Evolutionary conservation across 1,140 invertebrate species (phyloP).

Genomic region (Aricia agestis): DNA sequence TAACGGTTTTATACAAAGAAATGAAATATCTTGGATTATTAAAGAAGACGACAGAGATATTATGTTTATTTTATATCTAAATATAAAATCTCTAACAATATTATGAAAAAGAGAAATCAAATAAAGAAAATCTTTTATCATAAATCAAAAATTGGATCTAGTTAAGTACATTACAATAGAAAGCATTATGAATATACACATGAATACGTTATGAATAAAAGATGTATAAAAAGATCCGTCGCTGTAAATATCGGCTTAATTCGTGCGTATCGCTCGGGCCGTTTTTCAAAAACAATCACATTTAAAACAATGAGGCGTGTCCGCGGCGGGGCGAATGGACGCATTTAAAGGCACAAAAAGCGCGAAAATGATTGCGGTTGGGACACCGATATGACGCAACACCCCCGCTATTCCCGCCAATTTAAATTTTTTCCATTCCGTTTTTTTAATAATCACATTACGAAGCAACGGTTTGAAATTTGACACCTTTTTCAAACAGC

Average conservation of each 20-base stretch:
- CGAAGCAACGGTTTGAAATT: neutral
- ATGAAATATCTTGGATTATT: no score
- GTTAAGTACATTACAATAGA: conserved; percentile 5
- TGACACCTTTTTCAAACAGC: no score
- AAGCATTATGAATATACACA: conserved; percentile 14
- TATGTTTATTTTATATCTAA: no score
- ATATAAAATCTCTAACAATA: no score
- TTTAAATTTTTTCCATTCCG: neutral
- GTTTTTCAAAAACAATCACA: conserved; percentile 66
- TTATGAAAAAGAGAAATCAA: neutral
- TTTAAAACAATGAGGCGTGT: conserved; percentile 59
- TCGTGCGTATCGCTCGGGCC: conserved; percentile 42
- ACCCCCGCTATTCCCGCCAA: neutral
- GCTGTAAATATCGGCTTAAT: conserved; percentile 57
- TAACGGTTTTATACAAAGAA: no score
- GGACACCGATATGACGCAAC: conserved; percentile 18
- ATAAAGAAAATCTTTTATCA: neutral
- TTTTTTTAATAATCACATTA: neutral
- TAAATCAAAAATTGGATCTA: neutral
- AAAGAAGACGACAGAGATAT: no score
- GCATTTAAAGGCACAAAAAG: conserved; percentile 35
- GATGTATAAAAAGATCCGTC: conserved; percentile 35
- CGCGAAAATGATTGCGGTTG: conserved; percentile 39
- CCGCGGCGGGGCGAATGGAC: conserved; percentile 44
- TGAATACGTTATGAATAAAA: conserved; percentile 24